Evolutionary conservation across 2,113 vertebrate genomes (phyloP).

Genomic region (Dicentrarchus labrax): DNA sequence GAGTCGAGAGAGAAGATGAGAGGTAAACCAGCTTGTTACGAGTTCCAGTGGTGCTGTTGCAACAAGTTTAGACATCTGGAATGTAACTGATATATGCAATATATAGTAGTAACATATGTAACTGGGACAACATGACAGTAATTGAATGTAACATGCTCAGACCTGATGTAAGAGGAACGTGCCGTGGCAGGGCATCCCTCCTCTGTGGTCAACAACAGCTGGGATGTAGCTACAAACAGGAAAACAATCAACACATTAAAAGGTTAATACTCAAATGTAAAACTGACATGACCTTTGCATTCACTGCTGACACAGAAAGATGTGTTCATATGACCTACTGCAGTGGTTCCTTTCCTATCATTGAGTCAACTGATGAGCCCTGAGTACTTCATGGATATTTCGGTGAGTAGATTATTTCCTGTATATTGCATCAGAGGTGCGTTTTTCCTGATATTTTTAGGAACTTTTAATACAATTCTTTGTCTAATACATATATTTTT

Average conservation of each 20-base stretch:
- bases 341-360: too few species aligned
- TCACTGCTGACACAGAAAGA: neutral
- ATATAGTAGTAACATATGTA: too few species aligned
- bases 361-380: too few species aligned
- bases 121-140: neutral
- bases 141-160: neutral
- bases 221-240: conserved; percentile 92
- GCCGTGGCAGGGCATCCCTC: conserved; percentile 95
- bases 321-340: too few species aligned
- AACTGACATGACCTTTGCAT: neutral
- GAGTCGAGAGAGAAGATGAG: neutral
- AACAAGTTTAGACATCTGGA: neutral
- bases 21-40: neutral
- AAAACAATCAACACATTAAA: conserved; percentile 7
- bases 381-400: too few species aligned
- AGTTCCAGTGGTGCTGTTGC: neutral
- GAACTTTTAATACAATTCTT: too few species aligned
- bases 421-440: too few species aligned
- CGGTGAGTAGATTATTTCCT: too few species aligned
- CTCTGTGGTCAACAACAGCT: conserved; percentile 95
- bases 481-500: too few species aligned
- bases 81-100: too few species aligned
- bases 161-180: conserved; percentile 98
- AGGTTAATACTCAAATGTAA: neutral
- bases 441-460: too few species aligned